phyloP scores from a whole-genome alignment of 2,797 vertebrate genomes.

The Enteromius paludinosus region DNA sequence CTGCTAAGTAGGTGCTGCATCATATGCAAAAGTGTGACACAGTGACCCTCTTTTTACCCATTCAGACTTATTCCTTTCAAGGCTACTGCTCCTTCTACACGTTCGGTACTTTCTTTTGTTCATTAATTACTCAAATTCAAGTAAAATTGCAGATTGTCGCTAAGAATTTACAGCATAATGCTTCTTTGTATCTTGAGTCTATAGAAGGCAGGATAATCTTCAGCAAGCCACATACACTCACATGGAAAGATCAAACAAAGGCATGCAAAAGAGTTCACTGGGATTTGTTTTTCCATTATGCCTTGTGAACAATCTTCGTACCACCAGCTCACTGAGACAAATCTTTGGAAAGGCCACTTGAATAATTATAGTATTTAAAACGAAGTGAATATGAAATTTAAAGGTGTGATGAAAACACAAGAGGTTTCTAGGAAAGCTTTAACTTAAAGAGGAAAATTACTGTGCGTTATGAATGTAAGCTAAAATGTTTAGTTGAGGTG shows the following conservation, averaged over 20 bases:
- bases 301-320: not conserved
- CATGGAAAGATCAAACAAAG: constrained; percentile 21
- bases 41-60: not conserved
- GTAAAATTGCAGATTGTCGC: not conserved
- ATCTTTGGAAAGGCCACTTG: not conserved
- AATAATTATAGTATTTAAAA: not conserved
- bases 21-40: constrained; percentile 1
- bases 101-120: not conserved
- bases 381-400: no score
- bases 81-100: not conserved
- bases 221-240: not conserved
- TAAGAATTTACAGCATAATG: not conserved
- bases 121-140: not conserved
- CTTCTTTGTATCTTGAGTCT: constrained; percentile 14
- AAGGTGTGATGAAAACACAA: constrained; percentile 9
- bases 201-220: constrained; percentile 24
- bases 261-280: not conserved
- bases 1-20: not conserved
- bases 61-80: not conserved
- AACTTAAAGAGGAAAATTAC: not conserved
- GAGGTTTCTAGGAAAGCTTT: not conserved
- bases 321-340: not conserved
- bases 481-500: not conserved
- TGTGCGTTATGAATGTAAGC: not conserved
- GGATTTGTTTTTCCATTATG: not conserved